These are phyloP conservation scores for Mus spretus DNA, from an alignment of 2,797 vertebrate species.

Conservation along the genomic window DNA sequence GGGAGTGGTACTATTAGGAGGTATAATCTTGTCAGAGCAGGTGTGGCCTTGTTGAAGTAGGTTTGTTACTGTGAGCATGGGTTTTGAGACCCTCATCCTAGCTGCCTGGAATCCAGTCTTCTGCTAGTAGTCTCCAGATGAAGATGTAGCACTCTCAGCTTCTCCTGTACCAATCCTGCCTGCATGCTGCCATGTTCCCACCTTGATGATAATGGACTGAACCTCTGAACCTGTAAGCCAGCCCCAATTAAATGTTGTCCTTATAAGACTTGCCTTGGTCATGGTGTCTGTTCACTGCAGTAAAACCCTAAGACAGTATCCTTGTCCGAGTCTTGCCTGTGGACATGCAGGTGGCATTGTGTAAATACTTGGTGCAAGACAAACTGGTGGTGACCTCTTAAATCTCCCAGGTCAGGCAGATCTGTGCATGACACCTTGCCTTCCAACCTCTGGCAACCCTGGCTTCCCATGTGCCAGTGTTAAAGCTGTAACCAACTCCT, in stretches of 20 bases:
- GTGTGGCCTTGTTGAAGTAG: neutral
- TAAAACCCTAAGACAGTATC: neutral
- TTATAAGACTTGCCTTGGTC: neutral
- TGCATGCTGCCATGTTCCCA: neutral
- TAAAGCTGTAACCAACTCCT: neutral
- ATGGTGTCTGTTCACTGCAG: neutral
- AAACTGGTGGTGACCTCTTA: neutral
- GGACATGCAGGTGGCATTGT: neutral
- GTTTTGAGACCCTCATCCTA: neutral
- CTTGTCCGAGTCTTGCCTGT: neutral
- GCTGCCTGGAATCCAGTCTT: neutral
- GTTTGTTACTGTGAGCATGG: neutral
- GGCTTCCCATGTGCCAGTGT: neutral
- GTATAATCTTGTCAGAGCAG: too few species aligned
- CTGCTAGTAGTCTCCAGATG: neutral
- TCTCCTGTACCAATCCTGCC: neutral
- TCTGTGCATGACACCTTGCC: neutral
- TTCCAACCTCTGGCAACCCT: neutral
- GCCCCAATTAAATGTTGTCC: neutral
- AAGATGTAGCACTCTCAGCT: neutral
- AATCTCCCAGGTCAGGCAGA: neutral
- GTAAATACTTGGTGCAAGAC: neutral
- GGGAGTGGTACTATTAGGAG: neutral
- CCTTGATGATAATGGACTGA: neutral
- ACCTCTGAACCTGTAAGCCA: neutral